A percentile compares a stretch with the other conserved stretches of the same genome.
These are phyloP conservation scores for Actinia equina DNA, from an alignment of 64 coral and sea anemone genomes.

Conservation along the genomic window DNA sequence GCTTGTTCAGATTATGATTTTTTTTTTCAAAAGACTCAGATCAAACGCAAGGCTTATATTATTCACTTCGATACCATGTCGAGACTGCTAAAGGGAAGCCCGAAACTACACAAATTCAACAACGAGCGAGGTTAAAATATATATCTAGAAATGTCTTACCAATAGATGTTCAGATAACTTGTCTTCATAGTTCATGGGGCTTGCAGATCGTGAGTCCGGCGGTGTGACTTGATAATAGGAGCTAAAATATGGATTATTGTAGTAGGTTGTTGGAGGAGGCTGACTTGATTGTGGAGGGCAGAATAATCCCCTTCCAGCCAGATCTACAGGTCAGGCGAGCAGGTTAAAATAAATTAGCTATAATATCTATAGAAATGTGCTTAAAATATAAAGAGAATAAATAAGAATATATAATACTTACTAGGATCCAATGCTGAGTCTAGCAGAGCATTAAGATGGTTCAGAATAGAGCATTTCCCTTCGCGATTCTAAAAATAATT, in stretches of 20 bases:
- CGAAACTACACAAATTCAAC: no score
- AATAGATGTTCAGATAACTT: constrained; percentile 31
- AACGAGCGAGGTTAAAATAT: no score
- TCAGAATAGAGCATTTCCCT: constrained; percentile 51
- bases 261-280: neutral
- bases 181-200: constrained; percentile 46
- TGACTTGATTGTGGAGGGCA: neutral
- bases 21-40: no score
- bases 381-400: neutral
- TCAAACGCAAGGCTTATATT: no score
- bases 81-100: no score
- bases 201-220: constrained; percentile 55
- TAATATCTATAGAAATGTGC: neutral
- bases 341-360: neutral
- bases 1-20: no score
- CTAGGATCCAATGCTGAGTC: constrained; percentile 63
- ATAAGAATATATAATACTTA: constrained; percentile 13
- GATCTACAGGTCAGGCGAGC: neutral
- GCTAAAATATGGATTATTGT: neutral
- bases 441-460: constrained; percentile 53
- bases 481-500: neutral
- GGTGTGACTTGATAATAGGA: constrained; percentile 41
- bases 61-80: no score
- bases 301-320: constrained; percentile 2
- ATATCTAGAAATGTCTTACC: constrained; percentile 7